phyloP scores from a whole-genome alignment of 2,113 vertebrate genomes.

The Dasyprocta punctata region DNA sequence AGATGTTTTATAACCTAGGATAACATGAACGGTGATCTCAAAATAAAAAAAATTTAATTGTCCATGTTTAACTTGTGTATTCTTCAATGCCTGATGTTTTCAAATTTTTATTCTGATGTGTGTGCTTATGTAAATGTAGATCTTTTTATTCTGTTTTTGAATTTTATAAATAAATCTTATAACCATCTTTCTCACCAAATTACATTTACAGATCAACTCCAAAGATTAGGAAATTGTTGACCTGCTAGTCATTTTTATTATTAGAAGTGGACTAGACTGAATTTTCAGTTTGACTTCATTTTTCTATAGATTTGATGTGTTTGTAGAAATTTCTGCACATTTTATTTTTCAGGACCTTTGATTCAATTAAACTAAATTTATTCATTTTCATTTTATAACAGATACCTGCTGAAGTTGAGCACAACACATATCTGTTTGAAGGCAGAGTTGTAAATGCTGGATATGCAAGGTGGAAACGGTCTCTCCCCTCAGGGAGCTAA shows the following conservation, averaged over 20 bases:
- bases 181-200: neutral
- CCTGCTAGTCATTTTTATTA: neutral
- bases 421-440: neutral
- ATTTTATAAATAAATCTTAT: constrained; percentile 46
- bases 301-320: neutral
- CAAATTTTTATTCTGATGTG: neutral
- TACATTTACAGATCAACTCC: neutral
- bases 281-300: neutral
- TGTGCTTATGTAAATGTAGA: neutral
- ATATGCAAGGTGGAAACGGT: neutral
- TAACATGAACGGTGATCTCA: neutral
- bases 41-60: constrained; percentile 18
- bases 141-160: neutral
- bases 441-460: neutral
- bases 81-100: constrained; percentile 36
- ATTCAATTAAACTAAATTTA: neutral
- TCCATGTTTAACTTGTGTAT: neutral
- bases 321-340: neutral
- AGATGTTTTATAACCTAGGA: neutral
- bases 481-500: neutral
- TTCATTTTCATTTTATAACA: neutral
- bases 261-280: neutral
- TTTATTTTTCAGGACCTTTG: constrained; percentile 12
- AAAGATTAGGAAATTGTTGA: constrained; percentile 30
- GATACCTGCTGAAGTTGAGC: neutral